A percentile compares a stretch with the other conserved stretches of the same genome.
Evolutionary conservation across 2,113 vertebrate genomes (phyloP).

Genomic region (Sturnus vulgaris): DNA sequence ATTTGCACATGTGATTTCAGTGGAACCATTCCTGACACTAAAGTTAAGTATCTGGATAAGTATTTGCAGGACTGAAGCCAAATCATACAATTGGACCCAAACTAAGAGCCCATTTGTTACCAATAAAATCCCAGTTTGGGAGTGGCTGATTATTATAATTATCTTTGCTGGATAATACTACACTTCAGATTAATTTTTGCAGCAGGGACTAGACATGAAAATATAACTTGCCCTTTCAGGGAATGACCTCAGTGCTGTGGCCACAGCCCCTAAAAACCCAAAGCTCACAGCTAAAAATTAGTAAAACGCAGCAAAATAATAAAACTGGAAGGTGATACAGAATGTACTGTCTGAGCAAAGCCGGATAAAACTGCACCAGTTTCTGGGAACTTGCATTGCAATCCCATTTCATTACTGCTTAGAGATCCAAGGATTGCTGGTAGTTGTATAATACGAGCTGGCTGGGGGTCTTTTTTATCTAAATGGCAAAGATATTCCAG

Average conservation of each 20-base stretch:
- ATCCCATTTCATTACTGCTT: background rate
- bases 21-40: conserved; percentile 21
- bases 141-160: background rate
- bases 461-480: background rate
- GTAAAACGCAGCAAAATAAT: background rate
- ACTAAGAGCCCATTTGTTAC: conserved; percentile 24
- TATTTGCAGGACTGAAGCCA: conserved; percentile 47
- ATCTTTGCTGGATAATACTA: background rate
- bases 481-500: background rate
- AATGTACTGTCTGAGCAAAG: background rate
- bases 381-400: background rate
- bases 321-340: background rate
- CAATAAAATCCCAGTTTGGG: conserved; percentile 4
- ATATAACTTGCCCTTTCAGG: background rate
- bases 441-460: background rate
- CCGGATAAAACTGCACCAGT: background rate
- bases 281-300: background rate
- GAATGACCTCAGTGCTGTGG: background rate
- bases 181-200: background rate
- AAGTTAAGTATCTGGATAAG: conserved; percentile 17
- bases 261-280: background rate
- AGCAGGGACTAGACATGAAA: background rate
- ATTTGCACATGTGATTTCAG: conserved; percentile 15
- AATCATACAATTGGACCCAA: conserved; percentile 15
- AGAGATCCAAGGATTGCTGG: background rate